Base-by-base conservation (phyloP, 1,140 invertebrate genomes). In the Hyposmocoma kahamanoa region DNA sequence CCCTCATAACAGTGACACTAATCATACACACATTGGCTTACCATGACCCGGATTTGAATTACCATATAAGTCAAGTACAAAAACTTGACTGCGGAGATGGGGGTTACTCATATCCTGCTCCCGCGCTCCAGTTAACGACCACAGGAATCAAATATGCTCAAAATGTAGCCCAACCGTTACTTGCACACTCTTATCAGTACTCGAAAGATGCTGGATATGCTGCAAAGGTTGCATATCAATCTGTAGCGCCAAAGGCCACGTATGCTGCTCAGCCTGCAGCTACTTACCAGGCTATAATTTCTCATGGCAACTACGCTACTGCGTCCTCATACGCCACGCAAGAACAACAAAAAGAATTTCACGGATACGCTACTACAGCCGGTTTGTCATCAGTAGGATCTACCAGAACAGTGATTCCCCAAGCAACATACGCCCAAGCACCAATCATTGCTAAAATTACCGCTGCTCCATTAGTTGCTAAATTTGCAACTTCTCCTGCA, bases 11-110 rank as follows among this genome's bases (percentile, higher is more conserved):
- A 19, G 41, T 74, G 22, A 50, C 56, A 24, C 50, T 57, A 44
- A 42, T 73, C 44, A 53, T 61, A 32, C 69, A 53, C 58, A 58
- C 58, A 30, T 50, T 67, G 19, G 83, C 77, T 28, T 84, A 84
- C 63, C 85, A 87, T 53, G 86, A 87, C 66, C 84, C 86, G 44
- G 86, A 87, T 53, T 68, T 87, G 18, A 85, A 84, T 55, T 82
- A 84, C 46, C 86, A 86, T 49, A 49, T 85, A n/a, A 73, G 64
- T 44, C 70, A 82, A 62, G 49, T 83, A 36, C 78, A 82, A 59
- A 75, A 69, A 48, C 34, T 55, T 2, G 59, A 75, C 36, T 86
- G 84, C 59, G 70, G 54, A 9, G 53, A 75, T 20, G 46, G 54
- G 15, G 86, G 86, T 3, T 87, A 87, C 57, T 72, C 72, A 4